These are phyloP conservation scores for Trachymyrmex cornetzi DNA, from an alignment of 1,140 invertebrate genomes.

Conservation along the genomic window DNA sequence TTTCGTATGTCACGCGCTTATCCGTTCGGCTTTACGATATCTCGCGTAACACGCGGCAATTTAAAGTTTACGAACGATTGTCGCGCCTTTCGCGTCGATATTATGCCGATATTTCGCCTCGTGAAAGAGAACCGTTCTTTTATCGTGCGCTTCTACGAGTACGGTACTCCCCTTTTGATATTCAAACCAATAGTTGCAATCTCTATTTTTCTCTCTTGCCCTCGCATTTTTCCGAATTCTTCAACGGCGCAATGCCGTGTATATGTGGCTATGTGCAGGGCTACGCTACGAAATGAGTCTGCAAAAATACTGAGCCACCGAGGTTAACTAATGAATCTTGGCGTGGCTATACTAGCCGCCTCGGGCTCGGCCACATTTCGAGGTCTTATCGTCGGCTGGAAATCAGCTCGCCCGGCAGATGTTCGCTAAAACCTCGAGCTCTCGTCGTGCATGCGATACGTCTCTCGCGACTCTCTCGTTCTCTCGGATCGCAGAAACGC, in stretches of 20 bases:
- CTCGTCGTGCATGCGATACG: constrained; percentile 33
- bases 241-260: constrained; percentile 63
- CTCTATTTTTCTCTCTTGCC: background rate
- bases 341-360: constrained; percentile 71
- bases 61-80: constrained; percentile 41
- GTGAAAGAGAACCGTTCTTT: background rate
- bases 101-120: constrained; percentile 24
- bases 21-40: constrained; percentile 1
- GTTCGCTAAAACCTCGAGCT: constrained; percentile 76
- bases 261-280: constrained; percentile 10
- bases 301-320: constrained; percentile 68
- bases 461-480: constrained; percentile 50
- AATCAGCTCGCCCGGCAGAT: constrained; percentile 80
- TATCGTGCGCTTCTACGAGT: background rate
- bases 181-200: constrained; percentile 20
- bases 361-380: constrained; percentile 64
- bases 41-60: background rate
- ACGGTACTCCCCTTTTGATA: background rate
- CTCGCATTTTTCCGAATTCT: constrained; percentile 54
- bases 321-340: constrained; percentile 79
- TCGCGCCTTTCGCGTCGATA: constrained; percentile 23
- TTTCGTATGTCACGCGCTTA: constrained; percentile 20
- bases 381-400: constrained; percentile 79
- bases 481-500: constrained; percentile 7
- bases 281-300: constrained; percentile 57